A percentile compares a stretch with the other conserved stretches of the same genome.
These are phyloP conservation scores for Dicyrtoma fusca DNA, from an alignment of 2,888 invertebrate genomes.

Conservation along the genomic window DNA sequence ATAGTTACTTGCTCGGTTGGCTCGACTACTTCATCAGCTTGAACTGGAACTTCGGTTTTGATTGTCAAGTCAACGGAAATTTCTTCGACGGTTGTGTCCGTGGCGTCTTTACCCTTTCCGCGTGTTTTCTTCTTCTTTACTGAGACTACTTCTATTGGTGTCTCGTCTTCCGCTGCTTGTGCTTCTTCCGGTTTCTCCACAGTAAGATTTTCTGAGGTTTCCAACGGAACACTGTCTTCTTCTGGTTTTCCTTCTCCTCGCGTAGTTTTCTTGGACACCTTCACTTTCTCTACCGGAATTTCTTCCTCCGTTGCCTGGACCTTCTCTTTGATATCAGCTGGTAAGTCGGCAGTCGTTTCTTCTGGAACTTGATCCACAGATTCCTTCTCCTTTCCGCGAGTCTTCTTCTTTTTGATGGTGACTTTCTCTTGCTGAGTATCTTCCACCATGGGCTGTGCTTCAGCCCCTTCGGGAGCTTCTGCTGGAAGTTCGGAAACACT, in stretches of 20 bases:
- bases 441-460: neutral
- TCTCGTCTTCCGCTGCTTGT: conserved; percentile 41
- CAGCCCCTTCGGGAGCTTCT: neutral
- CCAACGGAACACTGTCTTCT: conserved; percentile 48
- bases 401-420: conserved; percentile 35
- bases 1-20: neutral
- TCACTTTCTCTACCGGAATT: conserved; percentile 20
- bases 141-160: conserved; percentile 34
- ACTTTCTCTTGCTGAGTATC: conserved; percentile 10
- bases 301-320: conserved; percentile 20
- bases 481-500: neutral
- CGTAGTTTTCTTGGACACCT: neutral
- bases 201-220: neutral
- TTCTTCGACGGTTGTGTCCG: conserved; percentile 57
- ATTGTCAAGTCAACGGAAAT: neutral
- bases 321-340: conserved; percentile 13
- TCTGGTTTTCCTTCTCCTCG: conserved; percentile 51
- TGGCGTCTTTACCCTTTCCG: conserved; percentile 15
- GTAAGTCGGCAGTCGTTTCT: conserved; percentile 58
- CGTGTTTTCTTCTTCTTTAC: conserved; percentile 31
- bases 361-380: conserved; percentile 56
- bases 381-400: conserved; percentile 6
- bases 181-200: conserved; percentile 66
- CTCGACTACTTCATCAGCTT: conserved; percentile 11
- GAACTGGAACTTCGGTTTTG: neutral